Evolutionary conservation across 2,888 invertebrate genomes (phyloP).

Genomic region (Athetis lepigone): DNA sequence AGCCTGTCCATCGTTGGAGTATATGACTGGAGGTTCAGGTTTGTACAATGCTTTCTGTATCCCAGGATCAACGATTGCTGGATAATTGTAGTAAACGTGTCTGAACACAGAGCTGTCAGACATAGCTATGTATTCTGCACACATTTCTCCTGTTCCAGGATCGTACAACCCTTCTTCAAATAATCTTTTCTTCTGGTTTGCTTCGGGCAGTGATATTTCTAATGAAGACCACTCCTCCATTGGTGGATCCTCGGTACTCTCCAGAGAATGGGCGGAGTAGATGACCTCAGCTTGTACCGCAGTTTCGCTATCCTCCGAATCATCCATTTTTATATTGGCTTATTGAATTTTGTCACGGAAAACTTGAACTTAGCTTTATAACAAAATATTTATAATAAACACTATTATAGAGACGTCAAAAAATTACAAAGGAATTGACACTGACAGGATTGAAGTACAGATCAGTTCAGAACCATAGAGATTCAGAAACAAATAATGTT

Average conservation of each 20-base stretch:
- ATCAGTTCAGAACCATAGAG: too few relatives aligned
- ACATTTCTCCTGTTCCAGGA: conserved; percentile 79
- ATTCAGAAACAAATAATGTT: too few relatives aligned
- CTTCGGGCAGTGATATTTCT: conserved; percentile 63
- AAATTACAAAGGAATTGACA: conserved; percentile 29
- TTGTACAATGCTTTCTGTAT: conserved; percentile 74
- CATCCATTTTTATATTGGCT: conserved; percentile 47
- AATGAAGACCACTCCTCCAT: conserved; percentile 83
- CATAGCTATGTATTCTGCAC: conserved; percentile 73
- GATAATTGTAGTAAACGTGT: conserved; percentile 81
- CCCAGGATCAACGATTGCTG: conserved; percentile 81
- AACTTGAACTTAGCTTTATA: too few relatives aligned
- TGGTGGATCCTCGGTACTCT: conserved; percentile 78
- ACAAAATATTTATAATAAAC: too few relatives aligned
- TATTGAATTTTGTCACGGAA: background rate
- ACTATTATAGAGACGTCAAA: too few relatives aligned
- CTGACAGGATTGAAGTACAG: too few relatives aligned
- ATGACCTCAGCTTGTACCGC: conserved; percentile 32
- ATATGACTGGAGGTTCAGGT: conserved; percentile 64
- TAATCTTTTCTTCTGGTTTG: conserved; percentile 70
- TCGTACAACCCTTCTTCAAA: conserved; percentile 71
- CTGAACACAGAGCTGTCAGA: conserved; percentile 76
- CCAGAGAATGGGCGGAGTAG: conserved; percentile 61
- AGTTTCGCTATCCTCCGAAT: conserved; percentile 43
- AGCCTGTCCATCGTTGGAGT: conserved; percentile 80